Evolutionary conservation across 2,113 vertebrate genomes (phyloP), one percentile per base, ranked within the genome.

Genomic region (Chlamydotis undulata): DNA sequence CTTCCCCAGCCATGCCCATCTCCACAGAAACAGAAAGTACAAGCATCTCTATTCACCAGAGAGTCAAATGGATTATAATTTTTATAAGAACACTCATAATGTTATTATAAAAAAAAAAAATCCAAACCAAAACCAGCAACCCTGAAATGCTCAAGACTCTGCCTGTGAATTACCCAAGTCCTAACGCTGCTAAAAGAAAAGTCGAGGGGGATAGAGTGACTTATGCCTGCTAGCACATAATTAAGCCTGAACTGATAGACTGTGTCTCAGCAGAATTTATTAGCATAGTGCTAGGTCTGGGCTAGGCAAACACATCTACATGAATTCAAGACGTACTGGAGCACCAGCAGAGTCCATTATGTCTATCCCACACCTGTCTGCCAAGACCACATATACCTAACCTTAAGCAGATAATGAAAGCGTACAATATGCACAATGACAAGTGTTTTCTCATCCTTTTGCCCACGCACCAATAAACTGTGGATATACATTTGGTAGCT

Each of bases 291-390:
- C 52, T 22, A 71, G 18, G 23, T 47, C 41, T 13, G 16, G 94
- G 74, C 16, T 8, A 71, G 49, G 39, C 69, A 65, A 69, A 29
- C 19, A 14, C 39, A 73, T 17, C 64, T n/a, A 12, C 1, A 3
- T 1, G 17, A 79, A 73, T 28, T n/a, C 1, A 1, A 78, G 68
- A 4, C 37, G 11, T 6, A 19, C 0, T 50, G 50, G 17, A 65
- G 8, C 68, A 59, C 41, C 56, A 73, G 33, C 5, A 81, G 35
- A 83, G 23, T 3, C 12, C 47, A 25, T 41, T 39, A 14, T 4
- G 41, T 47, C 15, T 17, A 37, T 8, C 14, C 31, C 33, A 87
- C 47, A 37, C 9, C n/a, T 43, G 28, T 19, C 37, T 63, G 37
- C 13, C 82, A 71, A 22, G 18, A 29, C 23, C n/a, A 28, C 14